Evolutionary conservation across 1,140 invertebrate genomes (phyloP).

Genomic region (Drosophila ficusphila): DNA sequence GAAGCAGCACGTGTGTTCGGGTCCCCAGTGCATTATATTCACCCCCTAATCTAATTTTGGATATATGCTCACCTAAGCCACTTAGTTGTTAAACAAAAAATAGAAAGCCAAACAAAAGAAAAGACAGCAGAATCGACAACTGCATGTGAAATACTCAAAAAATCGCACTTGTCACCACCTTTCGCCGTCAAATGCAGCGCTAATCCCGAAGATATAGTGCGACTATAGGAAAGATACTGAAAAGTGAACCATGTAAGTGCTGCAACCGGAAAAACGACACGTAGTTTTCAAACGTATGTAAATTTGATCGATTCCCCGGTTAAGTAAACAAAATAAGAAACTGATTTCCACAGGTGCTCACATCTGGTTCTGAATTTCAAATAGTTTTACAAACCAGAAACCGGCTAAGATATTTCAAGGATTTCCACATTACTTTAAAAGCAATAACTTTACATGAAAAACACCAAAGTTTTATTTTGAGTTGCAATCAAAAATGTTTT

Average conservation of each 20-base stretch:
- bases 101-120: constrained; percentile 3
- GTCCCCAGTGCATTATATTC: too few relatives aligned
- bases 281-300: background rate
- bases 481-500: too few relatives aligned
- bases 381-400: constrained; percentile 11
- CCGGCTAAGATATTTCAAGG: constrained; percentile 20
- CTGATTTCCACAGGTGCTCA: constrained; percentile 21
- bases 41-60: constrained; percentile 23
- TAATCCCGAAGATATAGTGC: constrained; percentile 25
- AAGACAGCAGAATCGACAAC: constrained; percentile 22
- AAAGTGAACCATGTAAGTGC: constrained; percentile 54
- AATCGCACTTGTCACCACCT: constrained; percentile 44
- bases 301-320: constrained; percentile 14
- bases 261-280: constrained; percentile 1
- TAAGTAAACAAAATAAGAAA: constrained; percentile 6
- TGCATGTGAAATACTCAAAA: constrained; percentile 42
- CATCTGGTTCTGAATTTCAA: constrained; percentile 6
- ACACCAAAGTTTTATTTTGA: too few relatives aligned
- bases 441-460: too few relatives aligned
- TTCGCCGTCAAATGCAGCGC: constrained; percentile 1
- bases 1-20: constrained; percentile 24
- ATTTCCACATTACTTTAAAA: background rate
- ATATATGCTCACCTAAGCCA: constrained; percentile 14
- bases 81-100: background rate
- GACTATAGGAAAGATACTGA: constrained; percentile 13